Evolutionary conservation across 2,113 vertebrate genomes (phyloP).

Genomic region (Marcusenius ussheri): DNA sequence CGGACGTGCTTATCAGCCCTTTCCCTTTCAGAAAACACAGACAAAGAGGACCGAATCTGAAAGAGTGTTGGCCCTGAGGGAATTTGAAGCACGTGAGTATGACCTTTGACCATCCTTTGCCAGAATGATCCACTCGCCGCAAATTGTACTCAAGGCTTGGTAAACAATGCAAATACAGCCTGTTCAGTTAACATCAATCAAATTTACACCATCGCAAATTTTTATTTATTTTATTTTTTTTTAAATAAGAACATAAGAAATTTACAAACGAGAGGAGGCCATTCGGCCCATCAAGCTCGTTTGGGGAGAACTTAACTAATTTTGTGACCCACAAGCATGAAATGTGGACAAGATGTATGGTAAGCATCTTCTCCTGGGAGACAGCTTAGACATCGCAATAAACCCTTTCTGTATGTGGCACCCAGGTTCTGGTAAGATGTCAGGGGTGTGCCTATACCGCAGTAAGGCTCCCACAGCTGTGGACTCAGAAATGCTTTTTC

Average conservation of each 20-base stretch:
- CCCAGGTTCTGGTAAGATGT: not conserved
- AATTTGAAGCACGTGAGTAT: constrained; percentile 88
- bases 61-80: constrained; percentile 69
- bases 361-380: not conserved
- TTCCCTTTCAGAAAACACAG: constrained; percentile 67
- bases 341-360: not conserved
- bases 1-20: not conserved
- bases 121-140: not conserved
- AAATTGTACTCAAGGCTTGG: not conserved
- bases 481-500: not conserved
- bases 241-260: not conserved
- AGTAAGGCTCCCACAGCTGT: not conserved
- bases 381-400: not conserved
- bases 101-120: not conserved
- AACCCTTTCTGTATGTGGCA: not conserved
- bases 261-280: too few relatives aligned
- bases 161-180: not conserved
- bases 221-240: not conserved
- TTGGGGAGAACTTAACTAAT: too few relatives aligned
- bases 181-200: not conserved
- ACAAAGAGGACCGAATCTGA: constrained; percentile 75
- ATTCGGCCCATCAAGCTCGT: too few relatives aligned
- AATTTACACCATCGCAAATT: not conserved
- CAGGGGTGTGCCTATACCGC: not conserved
- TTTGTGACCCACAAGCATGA: not conserved